Conservation (phyloP, 1,140 invertebrate species). For the Polyergus mexicanus region DNA sequence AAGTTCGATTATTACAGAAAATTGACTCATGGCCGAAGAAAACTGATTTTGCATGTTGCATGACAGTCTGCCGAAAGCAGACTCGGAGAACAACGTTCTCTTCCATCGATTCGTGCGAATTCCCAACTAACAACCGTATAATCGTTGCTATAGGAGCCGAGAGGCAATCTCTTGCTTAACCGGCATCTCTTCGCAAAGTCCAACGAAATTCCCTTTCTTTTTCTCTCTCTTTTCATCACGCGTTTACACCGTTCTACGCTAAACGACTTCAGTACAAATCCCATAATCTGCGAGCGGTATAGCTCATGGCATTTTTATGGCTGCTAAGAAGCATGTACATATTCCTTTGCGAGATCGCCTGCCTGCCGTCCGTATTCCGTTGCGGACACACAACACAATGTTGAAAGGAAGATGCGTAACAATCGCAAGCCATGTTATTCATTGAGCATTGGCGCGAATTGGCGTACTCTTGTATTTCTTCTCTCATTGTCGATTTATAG, state of each 20-base stretch:
- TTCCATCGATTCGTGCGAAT: constrained; percentile 73
- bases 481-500: neutral
- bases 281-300: constrained; percentile 16
- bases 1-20: neutral
- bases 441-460: constrained; percentile 24
- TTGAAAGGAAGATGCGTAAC: neutral
- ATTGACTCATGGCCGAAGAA: constrained; percentile 55
- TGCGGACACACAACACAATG: neutral
- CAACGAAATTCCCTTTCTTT: constrained; percentile 62
- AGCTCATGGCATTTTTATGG: neutral
- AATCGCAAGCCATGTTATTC: neutral
- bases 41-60: constrained; percentile 58
- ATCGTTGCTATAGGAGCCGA: constrained; percentile 73
- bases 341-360: neutral
- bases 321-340: neutral
- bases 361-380: neutral
- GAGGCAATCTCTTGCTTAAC: constrained; percentile 62
- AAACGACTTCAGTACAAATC: constrained; percentile 64
- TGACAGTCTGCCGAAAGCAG: constrained; percentile 53
- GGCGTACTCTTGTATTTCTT: neutral
- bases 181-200: constrained; percentile 51
- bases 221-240: constrained; percentile 17
- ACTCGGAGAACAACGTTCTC: constrained; percentile 68
- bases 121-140: constrained; percentile 82
- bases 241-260: constrained; percentile 74